Conservation (phyloP, 2,113 vertebrate species). For the Lonchura striata region DNA sequence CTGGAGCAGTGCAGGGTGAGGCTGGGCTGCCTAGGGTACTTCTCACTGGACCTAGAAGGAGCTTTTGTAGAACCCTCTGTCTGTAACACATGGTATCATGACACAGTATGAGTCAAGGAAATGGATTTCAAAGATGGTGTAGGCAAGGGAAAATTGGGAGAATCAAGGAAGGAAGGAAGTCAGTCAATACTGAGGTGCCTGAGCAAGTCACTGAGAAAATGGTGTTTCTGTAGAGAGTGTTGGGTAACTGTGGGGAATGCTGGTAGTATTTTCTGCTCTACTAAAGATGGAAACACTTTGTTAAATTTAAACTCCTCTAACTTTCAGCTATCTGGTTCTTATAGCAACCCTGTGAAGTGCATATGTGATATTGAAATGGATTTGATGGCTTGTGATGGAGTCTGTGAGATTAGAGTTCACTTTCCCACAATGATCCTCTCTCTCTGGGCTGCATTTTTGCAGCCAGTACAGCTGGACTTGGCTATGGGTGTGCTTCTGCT, state of each 20-base stretch:
- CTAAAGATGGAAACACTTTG: not conserved
- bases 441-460: not conserved
- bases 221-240: not conserved
- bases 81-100: accelerated
- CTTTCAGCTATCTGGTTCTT: not conserved
- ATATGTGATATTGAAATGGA: not conserved
- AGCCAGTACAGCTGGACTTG: not conserved
- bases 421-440: not conserved
- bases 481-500: not conserved
- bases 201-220: not conserved
- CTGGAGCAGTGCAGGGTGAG: not conserved
- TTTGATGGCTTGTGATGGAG: not conserved
- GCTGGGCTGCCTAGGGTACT: not conserved
- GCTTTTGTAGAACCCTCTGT: not conserved
- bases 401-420: not conserved
- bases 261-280: not conserved
- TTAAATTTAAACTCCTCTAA: constrained; percentile 18
- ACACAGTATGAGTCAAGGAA: not conserved
- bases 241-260: not conserved
- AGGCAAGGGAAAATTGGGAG: not conserved
- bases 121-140: not conserved
- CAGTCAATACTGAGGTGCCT: not conserved
- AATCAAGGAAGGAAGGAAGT: not conserved
- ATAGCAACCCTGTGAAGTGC: not conserved
- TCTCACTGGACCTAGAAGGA: not conserved